A percentile compares a stretch with the other conserved stretches of the same genome.
phyloP scores from a whole-genome alignment of 2,888 invertebrate species.

The Tachina grossa region DNA sequence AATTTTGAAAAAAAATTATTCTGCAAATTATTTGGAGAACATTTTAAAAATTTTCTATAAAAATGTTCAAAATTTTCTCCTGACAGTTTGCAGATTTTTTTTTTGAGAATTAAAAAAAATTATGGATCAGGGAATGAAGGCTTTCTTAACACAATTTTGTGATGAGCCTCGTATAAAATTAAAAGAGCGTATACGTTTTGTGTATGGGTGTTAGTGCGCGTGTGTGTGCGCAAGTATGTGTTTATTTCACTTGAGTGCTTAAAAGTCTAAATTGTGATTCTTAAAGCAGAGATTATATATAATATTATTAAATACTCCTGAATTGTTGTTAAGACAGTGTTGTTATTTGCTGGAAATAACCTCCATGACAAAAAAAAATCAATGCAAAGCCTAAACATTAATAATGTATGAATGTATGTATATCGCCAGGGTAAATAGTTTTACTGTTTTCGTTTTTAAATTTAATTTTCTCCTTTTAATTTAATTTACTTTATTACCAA shows the following conservation, averaged over 20 bases:
- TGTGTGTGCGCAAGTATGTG: not conserved
- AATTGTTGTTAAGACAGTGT: conserved; percentile 26
- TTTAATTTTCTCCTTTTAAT: not conserved
- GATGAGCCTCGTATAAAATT: not conserved
- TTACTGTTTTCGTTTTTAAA: not conserved
- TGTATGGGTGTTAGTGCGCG: not conserved
- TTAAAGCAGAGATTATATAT: conserved; percentile 43
- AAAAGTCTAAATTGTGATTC: conserved; percentile 24
- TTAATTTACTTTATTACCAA: not conserved
- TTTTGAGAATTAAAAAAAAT: too few relatives aligned
- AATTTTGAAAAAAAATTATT: too few relatives aligned
- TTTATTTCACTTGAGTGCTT: conserved; percentile 33
- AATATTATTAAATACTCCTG: conserved; percentile 33
- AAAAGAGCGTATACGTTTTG: not conserved
- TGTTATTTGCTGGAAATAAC: conserved; percentile 3
- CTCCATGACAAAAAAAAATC: not conserved
- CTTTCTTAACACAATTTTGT: too few relatives aligned
- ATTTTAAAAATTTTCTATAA: too few relatives aligned
- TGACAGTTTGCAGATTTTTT: too few relatives aligned
- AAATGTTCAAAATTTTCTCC: too few relatives aligned
- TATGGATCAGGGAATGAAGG: too few relatives aligned
- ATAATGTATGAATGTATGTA: too few relatives aligned
- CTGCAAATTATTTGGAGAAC: too few relatives aligned
- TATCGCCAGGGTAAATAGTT: not conserved
- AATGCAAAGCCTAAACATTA: not conserved